Evolutionary conservation across 2,888 invertebrate species (phyloP).

Genomic region (Mimachlamys varia): DNA sequence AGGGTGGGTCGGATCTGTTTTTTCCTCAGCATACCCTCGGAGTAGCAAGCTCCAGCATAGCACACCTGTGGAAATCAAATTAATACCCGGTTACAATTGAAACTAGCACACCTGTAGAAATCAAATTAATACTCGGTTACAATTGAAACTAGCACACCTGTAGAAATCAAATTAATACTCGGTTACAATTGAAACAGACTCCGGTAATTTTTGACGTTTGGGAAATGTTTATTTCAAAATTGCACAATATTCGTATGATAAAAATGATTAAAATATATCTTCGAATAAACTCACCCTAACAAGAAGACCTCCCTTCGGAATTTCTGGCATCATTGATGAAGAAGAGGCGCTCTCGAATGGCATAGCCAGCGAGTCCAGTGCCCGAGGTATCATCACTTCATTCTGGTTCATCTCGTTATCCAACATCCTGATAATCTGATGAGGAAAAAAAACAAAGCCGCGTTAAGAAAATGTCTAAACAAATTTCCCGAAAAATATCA

Average conservation of each 20-base stretch:
- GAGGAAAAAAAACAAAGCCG: neutral
- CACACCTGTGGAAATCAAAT: constrained; percentile 76
- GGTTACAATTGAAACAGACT: neutral
- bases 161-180: constrained; percentile 41
- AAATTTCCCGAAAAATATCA: too few relatives aligned
- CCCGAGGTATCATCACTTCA: constrained; percentile 55
- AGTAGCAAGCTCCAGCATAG: constrained; percentile 82
- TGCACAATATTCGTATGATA: neutral
- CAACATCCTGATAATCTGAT: constrained; percentile 62
- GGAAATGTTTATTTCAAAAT: neutral
- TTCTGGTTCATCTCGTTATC: constrained; percentile 72
- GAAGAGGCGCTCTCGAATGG: constrained; percentile 64
- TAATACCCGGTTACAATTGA: neutral
- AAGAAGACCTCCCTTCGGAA: constrained; percentile 75
- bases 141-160: constrained; percentile 75
- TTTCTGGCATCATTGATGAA: constrained; percentile 71
- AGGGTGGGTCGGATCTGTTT: constrained; percentile 80
- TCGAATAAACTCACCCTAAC: constrained; percentile 69
- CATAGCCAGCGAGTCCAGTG: constrained; percentile 55
- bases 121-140: constrained; percentile 14
- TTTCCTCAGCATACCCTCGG: constrained; percentile 81
- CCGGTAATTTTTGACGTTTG: neutral
- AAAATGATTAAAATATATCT: neutral
- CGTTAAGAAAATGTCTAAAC: neutral
- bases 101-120: constrained; percentile 79